These are phyloP conservation scores for Coenobita brevimanus DNA, from an alignment of 1,140 invertebrate genomes.

Conservation along the genomic window DNA sequence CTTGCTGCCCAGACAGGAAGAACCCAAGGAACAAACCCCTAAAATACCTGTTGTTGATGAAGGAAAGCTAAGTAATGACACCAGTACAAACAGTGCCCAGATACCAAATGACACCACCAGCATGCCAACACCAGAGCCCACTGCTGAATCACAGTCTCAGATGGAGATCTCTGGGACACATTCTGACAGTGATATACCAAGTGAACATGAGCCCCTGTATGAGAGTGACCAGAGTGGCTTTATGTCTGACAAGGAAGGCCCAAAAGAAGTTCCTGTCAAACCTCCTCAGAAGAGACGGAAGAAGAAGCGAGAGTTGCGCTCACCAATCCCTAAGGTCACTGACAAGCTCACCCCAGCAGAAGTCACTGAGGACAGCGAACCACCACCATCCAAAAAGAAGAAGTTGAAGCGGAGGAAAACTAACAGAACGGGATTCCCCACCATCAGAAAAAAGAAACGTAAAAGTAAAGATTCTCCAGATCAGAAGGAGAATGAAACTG, in stretches of 20 bases:
- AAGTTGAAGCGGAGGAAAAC: conserved; percentile 81
- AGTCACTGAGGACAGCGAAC: conserved; percentile 51
- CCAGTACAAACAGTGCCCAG: not conserved
- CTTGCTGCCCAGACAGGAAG: not conserved
- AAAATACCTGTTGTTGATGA: not conserved
- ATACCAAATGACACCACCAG: conserved; percentile 24
- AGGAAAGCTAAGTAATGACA: conserved; percentile 28
- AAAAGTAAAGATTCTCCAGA: conserved; percentile 31
- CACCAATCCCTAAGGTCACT: conserved; percentile 58
- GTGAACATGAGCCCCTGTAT: conserved; percentile 68
- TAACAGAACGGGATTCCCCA: conserved; percentile 90
- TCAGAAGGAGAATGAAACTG: conserved; percentile 34
- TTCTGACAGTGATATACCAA: conserved; percentile 69
- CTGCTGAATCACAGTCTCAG: not conserved
- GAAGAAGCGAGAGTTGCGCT: conserved; percentile 75
- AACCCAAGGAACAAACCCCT: not conserved
- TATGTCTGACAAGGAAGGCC: conserved; percentile 69
- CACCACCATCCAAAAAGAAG: conserved; percentile 59
- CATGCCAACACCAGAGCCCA: conserved; percentile 19
- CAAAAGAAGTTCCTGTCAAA: conserved; percentile 59
- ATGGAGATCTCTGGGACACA: conserved; percentile 62
- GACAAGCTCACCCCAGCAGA: conserved; percentile 60
- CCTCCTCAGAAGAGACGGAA: conserved; percentile 75
- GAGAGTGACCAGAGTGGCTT: conserved; percentile 70
- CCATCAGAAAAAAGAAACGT: conserved; percentile 88